Evolutionary conservation across 2,888 invertebrate species (phyloP).

Genomic region (Cremastobaeus sp.): DNA sequence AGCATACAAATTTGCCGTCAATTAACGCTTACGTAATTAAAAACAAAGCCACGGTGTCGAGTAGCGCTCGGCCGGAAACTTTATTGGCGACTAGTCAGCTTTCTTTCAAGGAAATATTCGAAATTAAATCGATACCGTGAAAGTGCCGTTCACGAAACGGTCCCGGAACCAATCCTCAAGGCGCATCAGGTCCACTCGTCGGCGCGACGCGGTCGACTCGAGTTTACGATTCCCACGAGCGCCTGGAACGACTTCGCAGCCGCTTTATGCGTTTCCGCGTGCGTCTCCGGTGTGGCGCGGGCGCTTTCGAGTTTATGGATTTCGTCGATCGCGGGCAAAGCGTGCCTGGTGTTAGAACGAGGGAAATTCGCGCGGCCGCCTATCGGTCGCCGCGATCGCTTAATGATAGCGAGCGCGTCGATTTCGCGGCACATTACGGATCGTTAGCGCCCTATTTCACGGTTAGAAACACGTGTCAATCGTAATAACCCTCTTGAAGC

Average conservation of each 20-base stretch:
- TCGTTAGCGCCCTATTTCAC: constrained; percentile 67
- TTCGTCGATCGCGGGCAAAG: no score
- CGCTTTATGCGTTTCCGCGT: no score
- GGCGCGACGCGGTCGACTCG: no score
- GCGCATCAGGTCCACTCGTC: constrained; percentile 1
- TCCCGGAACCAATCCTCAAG: constrained; percentile 16
- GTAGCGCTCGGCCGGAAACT: constrained; percentile 10
- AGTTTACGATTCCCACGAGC: neutral
- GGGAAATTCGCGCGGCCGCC: no score
- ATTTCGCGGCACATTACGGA: constrained; percentile 65
- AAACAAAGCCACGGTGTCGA: constrained; percentile 24
- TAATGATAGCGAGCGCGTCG: constrained; percentile 60
- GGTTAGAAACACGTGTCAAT: constrained; percentile 65
- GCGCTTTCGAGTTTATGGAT: no score
- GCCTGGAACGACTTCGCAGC: neutral
- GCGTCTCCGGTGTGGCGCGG: no score
- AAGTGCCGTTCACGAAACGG: neutral
- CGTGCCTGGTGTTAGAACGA: no score
- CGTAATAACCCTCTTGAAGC: constrained; percentile 57
- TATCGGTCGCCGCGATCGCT: no score
- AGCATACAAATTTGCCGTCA: constrained; percentile 51
- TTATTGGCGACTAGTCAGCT: constrained; percentile 13
- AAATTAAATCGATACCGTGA: constrained; percentile 1
- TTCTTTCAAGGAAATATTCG: constrained; percentile 6
- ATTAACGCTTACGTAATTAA: constrained; percentile 47